A percentile compares a stretch with the other conserved stretches of the same genome.
Evolutionary conservation across 2,113 vertebrate species (phyloP).

Genomic region (Pomatorhinus ruficollis): DNA sequence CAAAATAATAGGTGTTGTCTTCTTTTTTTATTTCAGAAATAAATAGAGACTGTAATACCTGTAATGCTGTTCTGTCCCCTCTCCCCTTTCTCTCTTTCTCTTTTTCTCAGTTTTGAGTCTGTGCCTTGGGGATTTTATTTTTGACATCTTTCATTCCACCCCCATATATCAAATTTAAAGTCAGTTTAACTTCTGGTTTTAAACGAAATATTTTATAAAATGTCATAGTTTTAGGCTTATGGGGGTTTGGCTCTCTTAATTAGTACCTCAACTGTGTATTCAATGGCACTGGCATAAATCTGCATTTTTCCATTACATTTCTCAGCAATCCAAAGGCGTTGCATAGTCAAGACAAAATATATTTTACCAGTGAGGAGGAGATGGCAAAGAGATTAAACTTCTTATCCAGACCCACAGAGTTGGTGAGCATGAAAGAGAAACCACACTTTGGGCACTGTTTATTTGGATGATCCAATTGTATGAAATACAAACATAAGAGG

Average conservation of each 20-base stretch:
- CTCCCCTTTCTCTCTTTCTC: not conserved
- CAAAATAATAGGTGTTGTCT: not conserved
- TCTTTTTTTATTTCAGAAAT: not conserved
- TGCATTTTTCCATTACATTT: not conserved
- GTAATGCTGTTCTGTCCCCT: not conserved
- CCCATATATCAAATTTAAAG: not conserved
- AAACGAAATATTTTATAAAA: constrained; percentile 26
- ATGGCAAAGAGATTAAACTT: not conserved
- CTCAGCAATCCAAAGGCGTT: not conserved
- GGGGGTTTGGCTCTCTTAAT: not conserved
- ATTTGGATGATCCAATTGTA: not conserved
- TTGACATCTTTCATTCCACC: constrained; percentile 22
- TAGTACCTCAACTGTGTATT: not conserved
- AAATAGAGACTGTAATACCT: not conserved
- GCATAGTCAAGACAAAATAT: not conserved
- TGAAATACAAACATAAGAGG: not conserved
- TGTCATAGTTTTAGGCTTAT: not conserved
- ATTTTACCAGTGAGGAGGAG: not conserved
- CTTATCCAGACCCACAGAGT: not conserved
- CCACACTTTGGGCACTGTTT: not conserved
- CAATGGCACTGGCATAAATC: not conserved
- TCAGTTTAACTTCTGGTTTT: constrained; percentile 10
- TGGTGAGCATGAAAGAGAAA: not conserved
- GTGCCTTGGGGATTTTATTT: not conserved
- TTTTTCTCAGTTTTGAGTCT: not conserved